Conservation (phyloP, 2,888 invertebrate species). For the Trimorus sp. region DNA sequence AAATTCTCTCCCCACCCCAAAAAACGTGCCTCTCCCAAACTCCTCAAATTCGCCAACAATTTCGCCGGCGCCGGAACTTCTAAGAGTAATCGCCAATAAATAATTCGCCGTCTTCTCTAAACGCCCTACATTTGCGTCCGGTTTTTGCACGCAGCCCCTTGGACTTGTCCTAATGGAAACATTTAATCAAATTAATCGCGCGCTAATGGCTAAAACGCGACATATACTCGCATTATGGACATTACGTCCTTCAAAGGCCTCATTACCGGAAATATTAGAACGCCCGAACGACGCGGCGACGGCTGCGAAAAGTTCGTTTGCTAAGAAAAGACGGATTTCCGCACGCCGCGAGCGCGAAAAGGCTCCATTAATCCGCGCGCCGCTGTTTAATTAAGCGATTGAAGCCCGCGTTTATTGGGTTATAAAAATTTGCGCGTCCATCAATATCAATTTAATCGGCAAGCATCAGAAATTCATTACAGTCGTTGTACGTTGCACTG, state of each 20-base stretch:
- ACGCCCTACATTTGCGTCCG: too few relatives aligned
- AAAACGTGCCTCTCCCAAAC: too few relatives aligned
- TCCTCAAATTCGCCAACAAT: too few relatives aligned
- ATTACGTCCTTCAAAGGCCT: conserved; percentile 47
- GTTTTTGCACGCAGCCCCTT: neutral
- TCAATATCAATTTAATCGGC: conserved; percentile 10
- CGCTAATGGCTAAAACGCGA: conserved; percentile 34
- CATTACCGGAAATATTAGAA: conserved; percentile 39
- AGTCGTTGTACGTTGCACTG: neutral
- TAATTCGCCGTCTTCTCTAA: too few relatives aligned
- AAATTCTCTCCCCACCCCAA: too few relatives aligned
- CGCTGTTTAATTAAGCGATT: neutral
- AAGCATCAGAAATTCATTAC: conserved; percentile 18
- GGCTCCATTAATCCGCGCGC: neutral
- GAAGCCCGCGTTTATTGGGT: neutral
- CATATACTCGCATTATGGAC: conserved; percentile 45
- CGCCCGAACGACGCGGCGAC: neutral
- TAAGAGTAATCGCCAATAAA: too few relatives aligned
- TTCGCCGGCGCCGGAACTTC: too few relatives aligned
- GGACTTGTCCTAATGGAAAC: conserved; percentile 17
- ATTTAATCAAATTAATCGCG: conserved; percentile 43
- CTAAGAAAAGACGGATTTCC: neutral
- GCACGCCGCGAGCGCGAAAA: neutral
- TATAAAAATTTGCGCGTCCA: neutral
- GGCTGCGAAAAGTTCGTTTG: conserved; percentile 5